A percentile compares a stretch with the other conserved stretches of the same genome.
phyloP scores from a whole-genome alignment of 2,888 invertebrate species.

The Pyrochroa serraticornis region DNA sequence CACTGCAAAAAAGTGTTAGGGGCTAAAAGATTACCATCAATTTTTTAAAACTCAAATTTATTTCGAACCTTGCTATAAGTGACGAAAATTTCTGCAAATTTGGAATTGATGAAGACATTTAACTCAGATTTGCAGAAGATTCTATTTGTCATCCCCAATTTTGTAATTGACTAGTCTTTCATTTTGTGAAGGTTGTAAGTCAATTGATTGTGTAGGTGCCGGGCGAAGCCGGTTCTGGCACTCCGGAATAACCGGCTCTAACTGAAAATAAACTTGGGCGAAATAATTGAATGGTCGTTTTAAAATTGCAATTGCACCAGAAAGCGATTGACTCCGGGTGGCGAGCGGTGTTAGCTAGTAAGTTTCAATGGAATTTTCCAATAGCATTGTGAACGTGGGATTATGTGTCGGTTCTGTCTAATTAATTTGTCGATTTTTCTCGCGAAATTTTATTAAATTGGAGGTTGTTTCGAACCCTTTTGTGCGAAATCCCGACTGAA shows the following conservation, averaged over 20 bases:
- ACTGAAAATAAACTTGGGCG: constrained; percentile 6
- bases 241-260: not conserved
- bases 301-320: constrained; percentile 2
- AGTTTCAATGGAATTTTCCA: not conserved
- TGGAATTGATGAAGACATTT: too few species aligned
- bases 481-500: constrained; percentile 17
- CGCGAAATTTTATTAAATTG: constrained; percentile 8
- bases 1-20: too few species aligned
- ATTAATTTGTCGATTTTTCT: constrained; percentile 12
- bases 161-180: too few species aligned
- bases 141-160: too few species aligned
- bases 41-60: too few species aligned
- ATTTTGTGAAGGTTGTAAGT: too few species aligned
- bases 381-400: not conserved
- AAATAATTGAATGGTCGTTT: constrained; percentile 7
- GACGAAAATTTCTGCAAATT: too few species aligned
- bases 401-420: constrained; percentile 2
- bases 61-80: too few species aligned
- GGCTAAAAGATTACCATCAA: too few species aligned
- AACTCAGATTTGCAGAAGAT: too few species aligned
- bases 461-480: not conserved
- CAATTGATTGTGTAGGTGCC: too few species aligned
- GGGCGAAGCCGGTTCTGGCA: too few species aligned
- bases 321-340: not conserved
- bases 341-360: not conserved